These are phyloP conservation scores for Macrosiphum euphorbiae DNA, from an alignment of 2,888 invertebrate genomes.

Conservation along the genomic window DNA sequence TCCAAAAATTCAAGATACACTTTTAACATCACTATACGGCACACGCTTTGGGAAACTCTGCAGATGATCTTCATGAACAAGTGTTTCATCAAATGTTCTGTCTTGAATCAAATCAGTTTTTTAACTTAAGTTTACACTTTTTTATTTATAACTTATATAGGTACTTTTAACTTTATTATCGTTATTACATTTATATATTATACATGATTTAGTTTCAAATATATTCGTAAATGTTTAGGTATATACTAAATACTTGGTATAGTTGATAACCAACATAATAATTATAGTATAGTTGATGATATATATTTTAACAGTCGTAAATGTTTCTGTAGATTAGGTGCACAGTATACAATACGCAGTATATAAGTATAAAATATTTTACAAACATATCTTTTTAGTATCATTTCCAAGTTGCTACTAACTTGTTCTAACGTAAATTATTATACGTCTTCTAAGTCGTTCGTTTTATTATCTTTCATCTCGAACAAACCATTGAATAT, in stretches of 20 bases:
- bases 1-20: not conserved
- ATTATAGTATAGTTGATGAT: not conserved
- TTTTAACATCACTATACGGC: not conserved
- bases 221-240: not conserved
- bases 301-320: not conserved
- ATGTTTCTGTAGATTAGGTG: not conserved
- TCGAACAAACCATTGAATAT: not conserved
- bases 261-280: not conserved
- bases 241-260: not conserved
- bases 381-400: not conserved
- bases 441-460: not conserved
- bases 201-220: not conserved
- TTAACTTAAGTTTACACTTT: not conserved
- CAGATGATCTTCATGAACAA: not conserved
- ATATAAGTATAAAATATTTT: not conserved
- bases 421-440: not conserved
- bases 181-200: not conserved
- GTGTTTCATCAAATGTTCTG: not conserved
- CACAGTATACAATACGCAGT: not conserved
- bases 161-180: too few relatives aligned
- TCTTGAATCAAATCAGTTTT: not conserved
- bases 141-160: not conserved
- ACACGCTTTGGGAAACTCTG: not conserved
- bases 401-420: not conserved
- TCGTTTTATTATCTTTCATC: not conserved